phyloP scores from a whole-genome alignment of 2,113 vertebrate species.

The Zapus hudsonius region DNA sequence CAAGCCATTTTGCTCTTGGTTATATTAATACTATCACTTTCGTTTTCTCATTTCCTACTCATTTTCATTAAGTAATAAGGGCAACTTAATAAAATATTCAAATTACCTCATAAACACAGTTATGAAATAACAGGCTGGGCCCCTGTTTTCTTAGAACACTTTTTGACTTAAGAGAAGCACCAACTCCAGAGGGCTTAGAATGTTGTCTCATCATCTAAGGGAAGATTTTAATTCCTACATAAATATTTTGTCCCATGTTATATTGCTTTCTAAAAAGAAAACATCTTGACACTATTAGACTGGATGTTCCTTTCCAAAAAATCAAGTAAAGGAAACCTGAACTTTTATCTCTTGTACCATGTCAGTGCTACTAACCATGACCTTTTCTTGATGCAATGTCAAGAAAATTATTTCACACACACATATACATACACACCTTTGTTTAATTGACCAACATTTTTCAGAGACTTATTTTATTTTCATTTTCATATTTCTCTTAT shows the following conservation, averaged over 20 bases:
- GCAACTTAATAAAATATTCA: slow-evolving; percentile 53
- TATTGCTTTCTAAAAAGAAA: slow-evolving; percentile 22
- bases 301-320: neutral
- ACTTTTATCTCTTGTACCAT: too few relatives aligned
- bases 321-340: neutral
- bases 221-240: neutral
- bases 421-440: too few relatives aligned
- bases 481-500: too few relatives aligned
- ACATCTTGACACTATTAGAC: neutral
- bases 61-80: slow-evolving; percentile 40
- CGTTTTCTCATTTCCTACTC: neutral
- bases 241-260: neutral
- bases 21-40: slow-evolving; percentile 43
- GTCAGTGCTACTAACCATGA: too few relatives aligned
- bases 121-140: neutral
- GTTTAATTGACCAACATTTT: too few relatives aligned
- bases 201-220: neutral
- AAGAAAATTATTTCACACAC: too few relatives aligned
- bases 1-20: neutral
- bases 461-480: too few relatives aligned
- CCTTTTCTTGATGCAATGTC: too few relatives aligned
- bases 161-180: neutral
- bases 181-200: neutral
- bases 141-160: neutral
- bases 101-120: neutral